Base-by-base conservation (phyloP, 2,797 vertebrate species). In the Limnodromus scolopaceus region DNA sequence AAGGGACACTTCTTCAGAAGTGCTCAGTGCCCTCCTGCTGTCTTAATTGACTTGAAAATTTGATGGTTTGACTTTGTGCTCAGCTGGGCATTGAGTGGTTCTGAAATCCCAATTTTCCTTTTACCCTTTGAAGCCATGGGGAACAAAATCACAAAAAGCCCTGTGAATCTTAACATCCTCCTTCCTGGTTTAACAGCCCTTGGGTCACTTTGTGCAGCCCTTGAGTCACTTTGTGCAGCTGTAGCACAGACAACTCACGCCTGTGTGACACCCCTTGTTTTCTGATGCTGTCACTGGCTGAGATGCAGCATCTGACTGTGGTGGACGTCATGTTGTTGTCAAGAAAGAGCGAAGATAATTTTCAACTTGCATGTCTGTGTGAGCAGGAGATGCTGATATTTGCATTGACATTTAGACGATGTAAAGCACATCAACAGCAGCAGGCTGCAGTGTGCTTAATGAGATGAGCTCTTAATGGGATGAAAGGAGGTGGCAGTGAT, bases 1-100 rank as follows among this genome's bases (percentile, higher is more conserved):
- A 46, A 75, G 53, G 76, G 45, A 30, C 13, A 5, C 6, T 71
- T 43, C 58, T 57, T n/a, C n/a, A 75, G 65, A 71, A 78, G 65
- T 55, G 22, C 41, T 61, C 48, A 25, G 18, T 81, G 46, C 65
- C 65, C 8, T 90, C 89, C 78, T 75, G 23, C 69, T 74, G 81
- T 82, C 89, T 81, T 96, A 92, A 93, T 71, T 95, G 81, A 91
- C 74, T 81, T 95, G 77, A 91, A 72, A 89, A 84, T 81, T 38
- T 45, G 72, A 43, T 80, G 74, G 49, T 30, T 83, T 84, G 78
- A 55, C 89, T 95, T 87, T 66, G 65, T 90, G 76, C 93, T 87
- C 89, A 71, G 81, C 74, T 95, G 84, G 84, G n/a, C 54, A 48
- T 45, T 32, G 57, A 84, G 61, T 64, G 49, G 39, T 84, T 92